Conservation (phyloP, 2,113 vertebrate genomes). For the Apeltes quadracus region DNA sequence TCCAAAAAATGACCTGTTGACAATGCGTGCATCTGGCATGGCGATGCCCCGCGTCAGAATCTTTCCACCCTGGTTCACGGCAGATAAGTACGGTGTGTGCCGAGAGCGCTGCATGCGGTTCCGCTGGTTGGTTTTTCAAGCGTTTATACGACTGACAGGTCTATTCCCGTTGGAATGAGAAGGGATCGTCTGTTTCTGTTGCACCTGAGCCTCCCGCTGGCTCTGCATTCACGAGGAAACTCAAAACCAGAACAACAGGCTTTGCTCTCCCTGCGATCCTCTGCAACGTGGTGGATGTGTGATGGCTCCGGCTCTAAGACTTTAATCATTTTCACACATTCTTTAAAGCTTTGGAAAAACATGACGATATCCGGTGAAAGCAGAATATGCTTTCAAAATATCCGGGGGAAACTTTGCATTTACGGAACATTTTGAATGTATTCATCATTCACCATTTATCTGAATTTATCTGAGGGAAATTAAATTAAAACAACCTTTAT, state of each 20-base stretch:
- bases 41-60: constrained; percentile 23
- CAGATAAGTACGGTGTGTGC: constrained; percentile 50
- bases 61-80: constrained; percentile 47
- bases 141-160: constrained; percentile 70
- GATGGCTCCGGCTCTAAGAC: constrained; percentile 19
- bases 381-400: not conserved
- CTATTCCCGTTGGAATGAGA: constrained; percentile 63
- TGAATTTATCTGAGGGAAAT: not conserved
- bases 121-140: constrained; percentile 65
- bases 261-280: constrained; percentile 43
- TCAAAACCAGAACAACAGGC: constrained; percentile 46
- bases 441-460: not conserved
- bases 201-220: constrained; percentile 67
- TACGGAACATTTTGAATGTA: not conserved
- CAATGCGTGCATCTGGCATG: constrained; percentile 38
- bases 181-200: constrained; percentile 71
- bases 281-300: constrained; percentile 22
- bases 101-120: constrained; percentile 57
- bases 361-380: not conserved
- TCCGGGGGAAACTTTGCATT: not conserved
- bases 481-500: not conserved
- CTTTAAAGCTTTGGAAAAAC: constrained; percentile 1
- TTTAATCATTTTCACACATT: constrained; percentile 35
- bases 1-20: not conserved
- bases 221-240: constrained; percentile 40